Evolutionary conservation across 37 sponge, comb jelly and placozoan species (phyloP), one percentile per base, ranked within the genome.

Genomic region (Chondrilla cf. caribensis): DNA sequence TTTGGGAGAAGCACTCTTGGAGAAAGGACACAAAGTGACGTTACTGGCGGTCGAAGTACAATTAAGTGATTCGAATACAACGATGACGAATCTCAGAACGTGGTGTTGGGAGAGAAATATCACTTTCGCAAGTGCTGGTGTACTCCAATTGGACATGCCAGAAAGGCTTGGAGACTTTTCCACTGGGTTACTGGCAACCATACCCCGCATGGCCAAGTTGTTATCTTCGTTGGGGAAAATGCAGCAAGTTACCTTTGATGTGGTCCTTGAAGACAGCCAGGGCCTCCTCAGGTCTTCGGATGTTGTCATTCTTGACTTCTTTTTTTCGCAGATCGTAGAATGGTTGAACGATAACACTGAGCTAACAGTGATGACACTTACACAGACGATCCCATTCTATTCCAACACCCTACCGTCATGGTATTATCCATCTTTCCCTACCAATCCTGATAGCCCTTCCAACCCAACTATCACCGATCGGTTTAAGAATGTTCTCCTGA

Each of bases 1-100:
- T 35, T 73, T 90, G 21, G 90, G 79, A 40, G 87, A 90, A 29
- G 83, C 86, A 54, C 66, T 90, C 58, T 71, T 83, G 59, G 31
- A 38, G 0, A 43, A 86, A n/a, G 87, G 87, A 7, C 90, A 90
- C 87, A 86, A 83, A 15, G 87, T 86, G 0, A 83, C 90, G 2
- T 9, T 90, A 29, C 17, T 67, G 68, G 35, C 29, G 33, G 68
- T 31, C 1, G 7, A 33, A 26, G 29, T 4, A 33, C 24, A 67
- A 29, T 26, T 29, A 4, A n/a, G 1, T 3, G 68, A 29, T 26
- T 26, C 35, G 68, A 47, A 47, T 47, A 47, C 51, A 47, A 47
- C 51, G 11, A 47, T 47, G 51, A 47, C 51, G 6, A 47, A 47
- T 11, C 51, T 47, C 6, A 47, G 51, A 47, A 47, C 51, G 51